These are phyloP conservation scores for Helobdella robusta DNA, from an alignment of 2,888 invertebrate species.

Conservation along the genomic window DNA sequence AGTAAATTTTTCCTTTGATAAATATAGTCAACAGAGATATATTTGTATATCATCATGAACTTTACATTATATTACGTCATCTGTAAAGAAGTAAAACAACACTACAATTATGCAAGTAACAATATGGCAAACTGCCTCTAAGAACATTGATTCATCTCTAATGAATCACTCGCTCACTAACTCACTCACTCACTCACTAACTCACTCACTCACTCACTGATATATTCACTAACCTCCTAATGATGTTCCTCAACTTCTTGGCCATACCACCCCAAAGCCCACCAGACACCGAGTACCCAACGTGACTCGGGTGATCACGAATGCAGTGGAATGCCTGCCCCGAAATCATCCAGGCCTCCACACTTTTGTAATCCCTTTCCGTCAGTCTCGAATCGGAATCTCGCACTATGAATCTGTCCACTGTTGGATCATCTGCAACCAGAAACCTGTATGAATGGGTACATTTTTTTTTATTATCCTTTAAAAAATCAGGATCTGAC, in stretches of 20 bases:
- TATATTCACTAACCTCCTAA: conserved; percentile 20
- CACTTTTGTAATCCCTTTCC: conserved; percentile 33
- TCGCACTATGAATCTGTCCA: conserved; percentile 34
- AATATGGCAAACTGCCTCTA: no score
- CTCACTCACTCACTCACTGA: no score
- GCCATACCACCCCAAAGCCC: conserved; percentile 36
- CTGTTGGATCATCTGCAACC: conserved; percentile 34
- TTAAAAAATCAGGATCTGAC: no score
- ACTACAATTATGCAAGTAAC: no score
- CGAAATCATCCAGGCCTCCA: conserved; percentile 34
- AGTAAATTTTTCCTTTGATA: no score
- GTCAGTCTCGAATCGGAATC: conserved; percentile 34
- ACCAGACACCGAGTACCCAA: conserved; percentile 33
- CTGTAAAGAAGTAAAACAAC: no score
- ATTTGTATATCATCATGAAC: no score
- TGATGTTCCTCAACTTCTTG: conserved; percentile 27
- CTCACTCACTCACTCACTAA: no score
- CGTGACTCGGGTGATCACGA: conserved; percentile 37
- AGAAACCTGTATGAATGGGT: conserved; percentile 33
- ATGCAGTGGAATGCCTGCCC: conserved; percentile 34
- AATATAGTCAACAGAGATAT: no score
- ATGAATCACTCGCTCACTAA: no score
- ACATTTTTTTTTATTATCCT: neutral
- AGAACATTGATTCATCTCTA: no score
- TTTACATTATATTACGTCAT: no score